These are phyloP conservation scores for Volucella inflata DNA, from an alignment of 2,888 invertebrate genomes.

Conservation along the genomic window DNA sequence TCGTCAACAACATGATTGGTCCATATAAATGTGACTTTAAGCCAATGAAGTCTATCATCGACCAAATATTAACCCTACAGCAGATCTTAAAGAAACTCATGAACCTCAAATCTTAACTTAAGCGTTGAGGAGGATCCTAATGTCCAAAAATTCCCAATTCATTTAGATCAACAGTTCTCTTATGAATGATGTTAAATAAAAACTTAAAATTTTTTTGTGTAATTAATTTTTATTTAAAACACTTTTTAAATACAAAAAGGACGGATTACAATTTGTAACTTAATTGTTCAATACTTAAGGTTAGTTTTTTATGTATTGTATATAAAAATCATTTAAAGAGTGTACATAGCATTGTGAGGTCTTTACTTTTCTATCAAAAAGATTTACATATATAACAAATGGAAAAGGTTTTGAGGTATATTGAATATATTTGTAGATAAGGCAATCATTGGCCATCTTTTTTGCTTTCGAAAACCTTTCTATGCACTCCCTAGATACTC, in stretches of 20 bases:
- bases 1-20: too few species aligned
- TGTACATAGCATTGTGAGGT: constrained; percentile 15
- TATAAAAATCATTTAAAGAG: constrained; percentile 7
- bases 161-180: too few species aligned
- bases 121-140: too few species aligned
- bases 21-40: too few species aligned
- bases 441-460: constrained; percentile 32
- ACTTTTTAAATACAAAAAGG: constrained; percentile 68
- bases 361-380: background rate
- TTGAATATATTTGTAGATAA: constrained; percentile 37
- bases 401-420: constrained; percentile 29
- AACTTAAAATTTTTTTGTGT: constrained; percentile 17
- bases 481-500: constrained; percentile 38
- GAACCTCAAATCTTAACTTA: too few species aligned
- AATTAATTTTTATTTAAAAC: constrained; percentile 41
- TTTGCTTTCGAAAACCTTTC: background rate
- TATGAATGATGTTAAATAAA: background rate
- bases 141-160: too few species aligned
- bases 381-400: constrained; percentile 30
- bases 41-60: too few species aligned
- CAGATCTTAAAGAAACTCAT: too few species aligned
- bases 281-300: constrained; percentile 21
- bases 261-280: constrained; percentile 69
- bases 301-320: background rate
- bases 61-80: too few species aligned